Evolutionary conservation across 2,113 vertebrate genomes (phyloP), one percentile per base, ranked within the genome.

Genomic region (Ceyx melanurus): DNA sequence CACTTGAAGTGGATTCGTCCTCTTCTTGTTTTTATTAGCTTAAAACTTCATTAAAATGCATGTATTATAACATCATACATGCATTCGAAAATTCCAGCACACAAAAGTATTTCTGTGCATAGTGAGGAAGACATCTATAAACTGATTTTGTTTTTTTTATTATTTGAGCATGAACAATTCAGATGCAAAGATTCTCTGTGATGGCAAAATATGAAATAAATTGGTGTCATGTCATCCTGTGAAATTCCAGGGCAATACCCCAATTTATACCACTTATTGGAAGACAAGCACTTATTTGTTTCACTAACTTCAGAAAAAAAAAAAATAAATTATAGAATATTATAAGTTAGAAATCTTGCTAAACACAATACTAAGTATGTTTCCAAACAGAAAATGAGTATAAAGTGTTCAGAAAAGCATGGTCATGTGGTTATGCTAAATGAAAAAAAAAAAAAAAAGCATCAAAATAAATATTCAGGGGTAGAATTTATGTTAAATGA

Each of bases 401-500:
- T 48, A 65, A 90, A 82, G 6, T 82, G 54, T 46, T 95, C 82
- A 86, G 6, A 77, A 73, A 51, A 73, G 61, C 31, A 62, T 1
- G 2, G 12, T 61, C 15, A 0, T 78, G 14, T 82, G 76, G 50
- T 70, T 96, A 72, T 88, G 18, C 18, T 92, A 81, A 58, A 62
- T 77, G 61, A 85, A 7, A 6, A 25, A 67, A 82, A 53, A 87
- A 94, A 75, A 79, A 35, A 51, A 51, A 37, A 70, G 15, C 48
- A 3, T 3, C 46, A 82, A 91, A 96, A 91, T 90, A 88, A 93
- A 53, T 76, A 96, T 82, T 95, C 87, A 72, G 91, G 66, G 86
- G 35, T 70, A 88, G 56, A 95, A 86, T 86, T 91, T 97, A 77
- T 73, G 54, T 91, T 95, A 96, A 97, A 95, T 91, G 77, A 95